Evolutionary conservation across 1,140 invertebrate genomes (phyloP).

Genomic region (Arctopsyche grandis): DNA sequence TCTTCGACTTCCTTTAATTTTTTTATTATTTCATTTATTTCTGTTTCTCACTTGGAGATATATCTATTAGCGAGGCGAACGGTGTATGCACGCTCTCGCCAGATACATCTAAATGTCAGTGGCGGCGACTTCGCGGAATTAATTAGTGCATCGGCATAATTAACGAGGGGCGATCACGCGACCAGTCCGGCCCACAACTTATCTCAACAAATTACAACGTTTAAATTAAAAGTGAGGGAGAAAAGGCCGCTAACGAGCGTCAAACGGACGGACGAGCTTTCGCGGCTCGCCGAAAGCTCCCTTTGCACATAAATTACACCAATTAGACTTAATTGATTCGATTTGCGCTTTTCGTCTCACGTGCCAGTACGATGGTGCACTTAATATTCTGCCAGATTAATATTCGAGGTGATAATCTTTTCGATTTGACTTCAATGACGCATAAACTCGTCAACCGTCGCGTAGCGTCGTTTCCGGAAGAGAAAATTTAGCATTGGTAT

Average conservation of each 20-base stretch:
- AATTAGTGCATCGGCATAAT: slow-evolving; percentile 40
- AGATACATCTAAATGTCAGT: slow-evolving; percentile 20
- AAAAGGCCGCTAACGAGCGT: slow-evolving; percentile 15
- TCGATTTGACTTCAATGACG: not conserved
- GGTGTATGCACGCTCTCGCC: not conserved
- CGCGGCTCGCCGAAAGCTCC: not conserved
- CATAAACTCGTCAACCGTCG: no score
- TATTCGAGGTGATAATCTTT: no score
- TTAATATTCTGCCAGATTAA: no score
- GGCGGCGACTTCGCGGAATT: slow-evolving; percentile 30
- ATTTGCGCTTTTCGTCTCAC: slow-evolving; percentile 35
- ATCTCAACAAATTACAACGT: slow-evolving; percentile 41
- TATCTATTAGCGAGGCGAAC: no score
- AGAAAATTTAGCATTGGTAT: no score
- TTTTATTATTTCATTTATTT: no score
- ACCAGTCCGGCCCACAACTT: not conserved
- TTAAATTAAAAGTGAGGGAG: slow-evolving; percentile 32
- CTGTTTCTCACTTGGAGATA: no score
- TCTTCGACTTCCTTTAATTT: no score
- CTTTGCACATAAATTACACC: slow-evolving; percentile 38
- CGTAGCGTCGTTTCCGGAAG: no score
- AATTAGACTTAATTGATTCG: slow-evolving; percentile 47
- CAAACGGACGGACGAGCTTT: not conserved
- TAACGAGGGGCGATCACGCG: slow-evolving; percentile 36
- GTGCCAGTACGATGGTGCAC: no score